phyloP scores from a whole-genome alignment of 2,113 vertebrate species.

The Willisornis vidua region DNA sequence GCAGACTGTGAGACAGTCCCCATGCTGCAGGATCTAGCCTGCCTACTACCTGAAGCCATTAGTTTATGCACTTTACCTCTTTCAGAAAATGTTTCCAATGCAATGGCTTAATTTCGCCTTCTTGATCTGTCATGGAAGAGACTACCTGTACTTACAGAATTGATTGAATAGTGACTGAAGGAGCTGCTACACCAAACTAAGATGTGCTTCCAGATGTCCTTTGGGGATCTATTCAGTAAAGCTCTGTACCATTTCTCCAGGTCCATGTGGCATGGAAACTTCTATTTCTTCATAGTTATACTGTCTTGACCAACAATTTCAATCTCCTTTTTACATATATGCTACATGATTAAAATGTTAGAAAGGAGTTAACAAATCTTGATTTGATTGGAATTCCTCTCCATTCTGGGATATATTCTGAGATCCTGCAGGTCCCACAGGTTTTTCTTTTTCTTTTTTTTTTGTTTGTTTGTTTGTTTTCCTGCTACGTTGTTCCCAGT shows the following conservation, averaged over 20 bases:
- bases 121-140: neutral
- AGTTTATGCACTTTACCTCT: neutral
- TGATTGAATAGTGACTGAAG: neutral
- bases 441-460: no score
- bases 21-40: neutral
- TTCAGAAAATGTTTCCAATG: neutral
- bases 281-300: neutral
- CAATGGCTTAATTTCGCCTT: neutral
- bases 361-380: neutral
- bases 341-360: neutral
- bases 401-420: neutral
- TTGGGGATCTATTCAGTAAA: neutral
- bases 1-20: neutral
- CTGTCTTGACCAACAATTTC: neutral
- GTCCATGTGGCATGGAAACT: no score
- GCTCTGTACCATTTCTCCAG: neutral
- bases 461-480: neutral
- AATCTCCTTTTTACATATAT: neutral
- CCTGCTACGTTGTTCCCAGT: neutral
- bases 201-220: neutral
- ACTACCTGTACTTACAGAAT: neutral
- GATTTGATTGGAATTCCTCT: neutral
- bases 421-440: neutral
- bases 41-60: neutral
- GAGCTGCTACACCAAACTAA: neutral